Conservation (phyloP, 2,888 invertebrate genomes). For the Ormyrus thymus region DNA sequence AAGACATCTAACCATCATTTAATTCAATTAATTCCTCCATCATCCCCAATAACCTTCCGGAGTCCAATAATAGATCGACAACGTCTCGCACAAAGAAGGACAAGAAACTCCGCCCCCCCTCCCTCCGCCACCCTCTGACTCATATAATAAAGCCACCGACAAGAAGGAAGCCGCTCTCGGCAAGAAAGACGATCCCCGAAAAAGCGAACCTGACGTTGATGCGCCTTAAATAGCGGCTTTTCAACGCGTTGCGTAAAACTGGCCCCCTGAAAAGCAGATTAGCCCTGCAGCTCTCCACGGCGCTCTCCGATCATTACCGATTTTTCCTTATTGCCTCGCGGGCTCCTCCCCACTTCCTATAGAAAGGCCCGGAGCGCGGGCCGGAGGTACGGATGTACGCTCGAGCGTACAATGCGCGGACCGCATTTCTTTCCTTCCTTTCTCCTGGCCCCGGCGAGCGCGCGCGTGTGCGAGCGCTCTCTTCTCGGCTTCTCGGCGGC, state of each 20-base stretch:
- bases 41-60: neutral
- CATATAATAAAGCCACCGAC: constrained; percentile 12
- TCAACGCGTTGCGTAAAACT: constrained; percentile 41
- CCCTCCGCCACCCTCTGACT: constrained; percentile 30
- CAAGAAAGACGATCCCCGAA: neutral
- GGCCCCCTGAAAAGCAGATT: constrained; percentile 49
- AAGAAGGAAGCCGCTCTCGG: neutral
- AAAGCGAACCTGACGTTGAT: constrained; percentile 31
- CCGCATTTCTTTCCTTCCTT: constrained; percentile 14
- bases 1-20: neutral
- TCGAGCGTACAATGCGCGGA: constrained; percentile 34
- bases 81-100: neutral
- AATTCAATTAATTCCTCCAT: neutral
- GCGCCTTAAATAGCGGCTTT: constrained; percentile 38
- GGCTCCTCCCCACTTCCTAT: constrained; percentile 30
- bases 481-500: constrained; percentile 43
- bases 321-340: neutral
- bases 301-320: constrained; percentile 43
- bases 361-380: neutral
- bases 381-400: constrained; percentile 47
- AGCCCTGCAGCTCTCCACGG: neutral
- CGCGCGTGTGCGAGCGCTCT: constrained; percentile 31
- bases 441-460: neutral
- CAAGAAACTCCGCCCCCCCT: neutral
- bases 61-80: neutral